These are phyloP conservation scores for Ennomos erosarius DNA, from an alignment of 2,888 invertebrate species.

Conservation along the genomic window DNA sequence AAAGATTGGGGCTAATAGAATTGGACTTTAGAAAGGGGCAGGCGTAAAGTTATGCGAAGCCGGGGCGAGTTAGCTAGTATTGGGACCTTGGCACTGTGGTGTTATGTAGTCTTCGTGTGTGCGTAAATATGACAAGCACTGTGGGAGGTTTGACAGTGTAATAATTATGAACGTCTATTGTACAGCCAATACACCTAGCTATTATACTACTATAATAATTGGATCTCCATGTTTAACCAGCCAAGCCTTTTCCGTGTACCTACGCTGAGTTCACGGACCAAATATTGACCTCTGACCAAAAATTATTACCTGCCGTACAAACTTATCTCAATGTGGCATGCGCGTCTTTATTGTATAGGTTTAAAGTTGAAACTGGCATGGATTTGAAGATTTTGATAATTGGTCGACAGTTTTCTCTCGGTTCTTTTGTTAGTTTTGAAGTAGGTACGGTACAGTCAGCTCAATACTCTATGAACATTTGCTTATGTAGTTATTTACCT, in stretches of 20 bases:
- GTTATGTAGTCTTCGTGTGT: too few species aligned
- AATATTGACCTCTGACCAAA: constrained; percentile 33
- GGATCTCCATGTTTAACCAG: neutral
- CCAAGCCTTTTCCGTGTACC: constrained; percentile 40
- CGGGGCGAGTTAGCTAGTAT: too few species aligned
- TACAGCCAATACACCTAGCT: too few species aligned
- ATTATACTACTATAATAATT: neutral
- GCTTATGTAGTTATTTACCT: too few species aligned
- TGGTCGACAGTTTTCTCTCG: constrained; percentile 20
- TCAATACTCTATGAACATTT: neutral
- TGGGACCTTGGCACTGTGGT: too few species aligned
- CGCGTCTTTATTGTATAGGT: neutral
- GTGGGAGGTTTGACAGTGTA: neutral
- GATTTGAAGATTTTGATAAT: neutral
- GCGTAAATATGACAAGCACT: too few species aligned
- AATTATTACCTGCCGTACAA: constrained; percentile 13
- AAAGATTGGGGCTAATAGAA: too few species aligned
- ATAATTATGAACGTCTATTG: neutral
- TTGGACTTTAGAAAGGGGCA: too few species aligned
- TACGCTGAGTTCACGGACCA: constrained; percentile 39
- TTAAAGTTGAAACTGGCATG: constrained; percentile 4
- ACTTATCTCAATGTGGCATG: neutral
- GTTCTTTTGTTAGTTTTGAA: constrained; percentile 27
- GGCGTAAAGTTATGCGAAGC: too few species aligned
- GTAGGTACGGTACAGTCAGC: constrained; percentile 13